Percentiles rank a stretch among this genome's conserved stretches.
Evolutionary conservation across 1,140 invertebrate genomes (phyloP).

Genomic region (Limonius californicus): DNA sequence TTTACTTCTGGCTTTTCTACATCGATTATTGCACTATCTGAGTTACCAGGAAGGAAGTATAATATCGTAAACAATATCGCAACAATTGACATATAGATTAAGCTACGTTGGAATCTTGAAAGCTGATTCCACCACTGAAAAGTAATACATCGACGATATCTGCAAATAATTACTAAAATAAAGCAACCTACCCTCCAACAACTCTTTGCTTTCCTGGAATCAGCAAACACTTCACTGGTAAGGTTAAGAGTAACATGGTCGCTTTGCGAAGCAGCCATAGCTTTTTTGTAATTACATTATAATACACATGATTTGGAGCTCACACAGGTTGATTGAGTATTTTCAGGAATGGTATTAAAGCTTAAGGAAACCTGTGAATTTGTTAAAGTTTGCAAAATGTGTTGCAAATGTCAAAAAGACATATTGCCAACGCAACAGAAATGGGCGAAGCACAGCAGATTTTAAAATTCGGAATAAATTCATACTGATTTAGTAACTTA

Average conservation of each 20-base stretch:
- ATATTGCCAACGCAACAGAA: no score
- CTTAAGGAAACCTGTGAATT: no score
- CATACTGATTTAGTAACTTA: no score
- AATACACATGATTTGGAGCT: no score
- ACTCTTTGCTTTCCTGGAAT: conserved; percentile 20
- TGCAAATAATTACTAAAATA: conserved; percentile 18
- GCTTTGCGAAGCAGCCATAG: not conserved
- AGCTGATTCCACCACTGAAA: conserved; percentile 78
- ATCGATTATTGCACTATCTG: conserved; percentile 42
- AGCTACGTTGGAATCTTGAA: conserved; percentile 75
- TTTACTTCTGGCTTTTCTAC: conserved; percentile 41
- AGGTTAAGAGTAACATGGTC: conserved; percentile 24
- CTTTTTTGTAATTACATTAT: not conserved
- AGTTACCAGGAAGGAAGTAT: conserved; percentile 52
- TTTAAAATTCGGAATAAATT: no score
- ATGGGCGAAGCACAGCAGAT: no score
- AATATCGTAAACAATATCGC: conserved; percentile 53
- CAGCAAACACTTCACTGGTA: not conserved
- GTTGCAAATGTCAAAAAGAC: no score
- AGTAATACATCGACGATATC: no score
- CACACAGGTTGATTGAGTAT: no score
- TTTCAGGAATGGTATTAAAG: no score
- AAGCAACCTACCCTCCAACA: conserved; percentile 32
- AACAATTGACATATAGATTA: conserved; percentile 60
- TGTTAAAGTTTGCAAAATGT: no score